Percentiles rank a stretch among this genome's conserved stretches.
These are phyloP conservation scores for Philypnodon macrostomus DNA, from an alignment of 2,797 vertebrate genomes.

Conservation along the genomic window DNA sequence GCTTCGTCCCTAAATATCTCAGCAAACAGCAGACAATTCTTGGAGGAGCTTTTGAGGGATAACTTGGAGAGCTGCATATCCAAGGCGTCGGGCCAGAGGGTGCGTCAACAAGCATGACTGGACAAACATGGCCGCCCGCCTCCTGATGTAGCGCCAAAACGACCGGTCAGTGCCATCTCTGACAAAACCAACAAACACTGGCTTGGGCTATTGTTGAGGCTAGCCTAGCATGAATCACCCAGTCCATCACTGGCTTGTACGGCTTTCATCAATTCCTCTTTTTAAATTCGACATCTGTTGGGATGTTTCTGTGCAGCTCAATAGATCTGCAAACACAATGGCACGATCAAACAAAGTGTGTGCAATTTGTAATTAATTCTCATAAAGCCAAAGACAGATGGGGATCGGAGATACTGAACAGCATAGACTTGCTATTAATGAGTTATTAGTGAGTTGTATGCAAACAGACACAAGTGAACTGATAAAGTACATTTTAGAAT, in stretches of 20 bases:
- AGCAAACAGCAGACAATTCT: conserved; percentile 2
- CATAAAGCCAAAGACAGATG: conserved; percentile 33
- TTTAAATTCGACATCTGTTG: conserved; percentile 35
- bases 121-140: conserved; percentile 43
- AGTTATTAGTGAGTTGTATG: conserved; percentile 12
- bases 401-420: conserved; percentile 7
- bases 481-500: not conserved
- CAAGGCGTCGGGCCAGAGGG: conserved; percentile 10
- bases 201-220: conserved; percentile 13
- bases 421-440: conserved; percentile 21
- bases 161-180: conserved; percentile 13
- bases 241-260: conserved; percentile 14
- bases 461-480: conserved; percentile 5
- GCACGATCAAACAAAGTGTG: conserved; percentile 36
- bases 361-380: conserved; percentile 27
- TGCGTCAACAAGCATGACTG: conserved; percentile 20
- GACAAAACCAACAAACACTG: conserved; percentile 39
- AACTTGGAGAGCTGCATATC: conserved; percentile 6
- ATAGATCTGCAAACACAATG: conserved; percentile 25
- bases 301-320: conserved; percentile 11
- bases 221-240: conserved; percentile 1
- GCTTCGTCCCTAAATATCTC: conserved; percentile 27
- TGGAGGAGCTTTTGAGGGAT: conserved; percentile 4
- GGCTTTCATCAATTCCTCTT: conserved; percentile 24
- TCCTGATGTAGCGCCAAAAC: conserved; percentile 16